Base-by-base conservation (phyloP, 1,140 invertebrate species). In the Nylanderia fulva region DNA sequence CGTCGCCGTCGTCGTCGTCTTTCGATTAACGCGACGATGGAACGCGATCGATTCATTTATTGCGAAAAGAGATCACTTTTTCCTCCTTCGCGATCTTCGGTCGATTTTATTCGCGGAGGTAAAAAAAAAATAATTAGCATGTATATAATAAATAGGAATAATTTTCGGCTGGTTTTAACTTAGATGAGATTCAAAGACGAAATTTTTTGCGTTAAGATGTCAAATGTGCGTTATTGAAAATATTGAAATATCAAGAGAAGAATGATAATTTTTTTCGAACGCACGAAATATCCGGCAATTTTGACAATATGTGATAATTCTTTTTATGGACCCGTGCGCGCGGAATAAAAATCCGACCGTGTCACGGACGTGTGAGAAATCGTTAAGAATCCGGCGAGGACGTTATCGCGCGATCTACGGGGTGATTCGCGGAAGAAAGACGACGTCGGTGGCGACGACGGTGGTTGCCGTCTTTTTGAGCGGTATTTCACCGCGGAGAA, bases 311-410 rank as follows among this genome's bases (percentile, higher is more conserved):
- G 45, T 48, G 21, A 29, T 7, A 66, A 68, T 66, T 15, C 24
- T 36, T 36, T 36, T 79, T 27, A 18, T 33, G 45, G 2, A 13
- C 45, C 45, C 54, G 33, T 66, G 42, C 63, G 8, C 45, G 13
- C 76, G 63, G 27, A 42, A 36, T 58, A 72, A 60, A 69, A 82
- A 60, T 72, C 52, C 52, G 48, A 21, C 36, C 24, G 76, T 27
- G 61, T 11, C 24, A n/a, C 39, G 45, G 45, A 48, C 45, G 56
- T 18, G 72, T 61, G 86, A 86, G 52, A 87, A 86, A 83, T 87
- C 72, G 76, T 69, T 54, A 36, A 87, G 85, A 83, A 86, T 87
- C 60, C 68, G 7, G 15, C 18, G 75, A 60, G 18, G 64, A 56
- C 75, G 52, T 56, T 72, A 86, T 76, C 84, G 72, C 9, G 21